Evolutionary conservation across 2,888 invertebrate genomes (phyloP), one percentile per base, ranked within the genome.

Genomic region (Spodoptera picta): DNA sequence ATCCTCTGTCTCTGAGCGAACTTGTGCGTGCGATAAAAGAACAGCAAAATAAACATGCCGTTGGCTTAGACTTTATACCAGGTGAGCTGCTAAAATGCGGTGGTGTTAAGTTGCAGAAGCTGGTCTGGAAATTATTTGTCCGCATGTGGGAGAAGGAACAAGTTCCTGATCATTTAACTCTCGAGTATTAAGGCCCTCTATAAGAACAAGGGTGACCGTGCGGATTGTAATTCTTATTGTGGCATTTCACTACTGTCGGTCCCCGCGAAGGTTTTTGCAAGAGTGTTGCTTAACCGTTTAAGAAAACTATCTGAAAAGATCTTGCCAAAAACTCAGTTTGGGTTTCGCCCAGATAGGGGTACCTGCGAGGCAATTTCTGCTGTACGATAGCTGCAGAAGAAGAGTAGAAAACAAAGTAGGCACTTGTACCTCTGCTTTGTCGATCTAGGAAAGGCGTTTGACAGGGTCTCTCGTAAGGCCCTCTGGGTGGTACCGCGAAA

Each of bases 281-380:
- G 56, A 48, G n/a, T 56, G 10, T n/a, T 56, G 5, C 24, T 48
- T 2, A 48, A 24, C 11, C 47, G 27, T 11, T 12, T 48, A 5
- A 24, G 11, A 27, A 27, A 24, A 10, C 11, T 48, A 5, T n/a
- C 48, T 48, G 14, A 56, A 64, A 36, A 42, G 2, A 61, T 73
- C 4, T 31, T 76, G 7, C 75, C 72, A 3, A 69, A 75, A 55
- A 71, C 71, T 7, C 78, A 71, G 50, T 75, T 67, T 59, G 66
- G 73, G 11, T 77, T 75, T 46, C 64, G 69, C 9, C 69, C 69
- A 10, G 31, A 65, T 3, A 36, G 72, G 45, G 75, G 72, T 5
- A 75, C 75, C 1, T 66, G 54, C 50, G 73, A 73, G 10, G 68
- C 55, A 7, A 48, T 48, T 12, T 48, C 27, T 23, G 10, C 47